Evolutionary conservation across 2,113 vertebrate species (phyloP).

Genomic region (Coreoperca whiteheadi): DNA sequence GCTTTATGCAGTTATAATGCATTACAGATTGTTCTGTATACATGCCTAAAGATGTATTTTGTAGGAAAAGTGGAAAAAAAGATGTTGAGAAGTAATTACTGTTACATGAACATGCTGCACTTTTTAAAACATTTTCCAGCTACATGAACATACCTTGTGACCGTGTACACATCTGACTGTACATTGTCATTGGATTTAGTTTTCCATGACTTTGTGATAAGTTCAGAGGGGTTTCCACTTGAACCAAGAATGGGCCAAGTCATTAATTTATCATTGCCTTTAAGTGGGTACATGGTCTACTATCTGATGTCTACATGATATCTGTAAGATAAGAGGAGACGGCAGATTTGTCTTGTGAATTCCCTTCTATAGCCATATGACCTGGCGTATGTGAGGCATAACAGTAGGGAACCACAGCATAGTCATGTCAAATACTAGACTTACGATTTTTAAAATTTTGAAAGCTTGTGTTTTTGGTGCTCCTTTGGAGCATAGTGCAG

Average conservation of each 20-base stretch:
- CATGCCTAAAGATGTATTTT: constrained; percentile 84
- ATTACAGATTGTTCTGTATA: constrained; percentile 73
- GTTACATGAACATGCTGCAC: constrained; percentile 56
- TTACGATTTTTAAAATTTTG: constrained; percentile 47
- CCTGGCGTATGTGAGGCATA: constrained; percentile 34
- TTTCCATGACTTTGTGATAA: constrained; percentile 29
- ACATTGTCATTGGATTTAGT: neutral
- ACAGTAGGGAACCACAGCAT: constrained; percentile 42
- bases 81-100: constrained; percentile 19
- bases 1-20: constrained; percentile 70
- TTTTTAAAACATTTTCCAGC: constrained; percentile 50
- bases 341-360: constrained; percentile 39
- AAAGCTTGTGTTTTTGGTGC: constrained; percentile 53
- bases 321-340: constrained; percentile 43
- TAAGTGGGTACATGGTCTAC: constrained; percentile 16
- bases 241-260: constrained; percentile 30
- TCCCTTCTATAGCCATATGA: constrained; percentile 45
- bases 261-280: constrained; percentile 34
- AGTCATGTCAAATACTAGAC: constrained; percentile 46
- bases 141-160: constrained; percentile 39
- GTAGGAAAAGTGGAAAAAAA: constrained; percentile 50
- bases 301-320: constrained; percentile 32
- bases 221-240: constrained; percentile 16
- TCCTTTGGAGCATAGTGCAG: constrained; percentile 47
- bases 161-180: constrained; percentile 10